Conservation (phyloP, 2,888 invertebrate genomes). For the Agrochola circellaris region DNA sequence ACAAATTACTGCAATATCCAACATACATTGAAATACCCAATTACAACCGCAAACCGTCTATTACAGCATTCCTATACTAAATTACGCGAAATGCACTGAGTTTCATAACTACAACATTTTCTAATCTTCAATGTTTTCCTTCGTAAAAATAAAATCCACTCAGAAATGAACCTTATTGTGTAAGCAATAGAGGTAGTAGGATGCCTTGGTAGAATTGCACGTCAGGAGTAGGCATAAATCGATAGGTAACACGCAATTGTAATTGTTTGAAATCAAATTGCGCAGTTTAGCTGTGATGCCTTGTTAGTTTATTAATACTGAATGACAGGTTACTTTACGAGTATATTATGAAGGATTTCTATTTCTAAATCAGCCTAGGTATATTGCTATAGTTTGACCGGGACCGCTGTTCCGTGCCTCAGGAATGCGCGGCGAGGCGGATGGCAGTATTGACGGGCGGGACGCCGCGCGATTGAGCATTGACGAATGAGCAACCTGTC, state of each 20-base stretch:
- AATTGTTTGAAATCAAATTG: slow-evolving; percentile 55
- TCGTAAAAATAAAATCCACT: not conserved
- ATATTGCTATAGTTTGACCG: not conserved
- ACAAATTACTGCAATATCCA: slow-evolving; percentile 29
- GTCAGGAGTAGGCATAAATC: slow-evolving; percentile 34
- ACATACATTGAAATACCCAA: slow-evolving; percentile 31
- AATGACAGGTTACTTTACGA: slow-evolving; percentile 8
- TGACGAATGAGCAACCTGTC: too few species aligned
- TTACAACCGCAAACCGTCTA: slow-evolving; percentile 27
- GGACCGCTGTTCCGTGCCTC: too few species aligned
- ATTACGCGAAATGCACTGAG: slow-evolving; percentile 51
- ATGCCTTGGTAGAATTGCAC: not conserved
- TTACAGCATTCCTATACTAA: slow-evolving; percentile 63
- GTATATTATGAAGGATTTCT: not conserved
- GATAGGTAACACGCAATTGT: slow-evolving; percentile 51
- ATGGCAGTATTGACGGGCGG: too few species aligned
- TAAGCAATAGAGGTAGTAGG: not conserved
- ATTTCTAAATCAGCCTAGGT: not conserved
- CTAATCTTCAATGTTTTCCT: slow-evolving; percentile 40
- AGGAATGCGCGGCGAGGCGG: too few species aligned
- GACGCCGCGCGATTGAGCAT: too few species aligned
- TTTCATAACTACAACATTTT: slow-evolving; percentile 63
- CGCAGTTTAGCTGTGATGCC: slow-evolving; percentile 25
- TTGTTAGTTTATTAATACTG: slow-evolving; percentile 5
- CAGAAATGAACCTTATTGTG: not conserved